Conservation (phyloP, 2,113 vertebrate genomes). For the Bambusicola thoracicus region DNA sequence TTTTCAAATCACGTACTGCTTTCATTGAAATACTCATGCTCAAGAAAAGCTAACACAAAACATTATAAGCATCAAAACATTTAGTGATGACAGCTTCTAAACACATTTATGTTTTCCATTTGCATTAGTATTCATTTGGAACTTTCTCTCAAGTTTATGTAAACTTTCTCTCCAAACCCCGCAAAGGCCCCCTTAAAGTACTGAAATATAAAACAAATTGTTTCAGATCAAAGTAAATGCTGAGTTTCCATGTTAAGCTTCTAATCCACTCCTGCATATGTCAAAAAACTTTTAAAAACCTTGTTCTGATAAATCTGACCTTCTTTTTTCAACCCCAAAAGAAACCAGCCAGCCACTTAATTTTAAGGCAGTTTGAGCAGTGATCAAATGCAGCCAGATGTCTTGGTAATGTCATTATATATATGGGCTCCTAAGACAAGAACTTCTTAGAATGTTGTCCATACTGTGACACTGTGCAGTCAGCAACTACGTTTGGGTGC, state of each 20-base stretch:
- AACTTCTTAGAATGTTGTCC: neutral
- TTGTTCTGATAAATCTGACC: neutral
- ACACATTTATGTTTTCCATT: neutral
- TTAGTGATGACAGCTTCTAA: neutral
- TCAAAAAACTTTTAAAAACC: neutral
- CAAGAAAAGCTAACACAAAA: neutral
- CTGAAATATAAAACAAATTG: neutral
- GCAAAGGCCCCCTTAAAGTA: neutral
- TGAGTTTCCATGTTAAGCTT: neutral
- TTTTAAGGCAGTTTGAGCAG: neutral
- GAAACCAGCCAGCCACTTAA: neutral
- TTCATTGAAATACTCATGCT: neutral
- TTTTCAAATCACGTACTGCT: neutral
- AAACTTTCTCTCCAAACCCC: neutral
- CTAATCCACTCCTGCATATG: neutral
- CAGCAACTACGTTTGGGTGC: neutral
- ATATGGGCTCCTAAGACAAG: neutral
- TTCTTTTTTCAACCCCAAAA: neutral
- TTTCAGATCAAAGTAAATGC: neutral
- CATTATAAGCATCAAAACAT: neutral
- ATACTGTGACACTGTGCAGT: neutral
- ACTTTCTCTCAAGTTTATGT: neutral
- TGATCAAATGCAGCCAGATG: neutral
- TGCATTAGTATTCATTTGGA: neutral
- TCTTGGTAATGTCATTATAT: neutral